Base-by-base conservation (phyloP, 2,888 invertebrate genomes). In the Pyrrhia umbra region DNA sequence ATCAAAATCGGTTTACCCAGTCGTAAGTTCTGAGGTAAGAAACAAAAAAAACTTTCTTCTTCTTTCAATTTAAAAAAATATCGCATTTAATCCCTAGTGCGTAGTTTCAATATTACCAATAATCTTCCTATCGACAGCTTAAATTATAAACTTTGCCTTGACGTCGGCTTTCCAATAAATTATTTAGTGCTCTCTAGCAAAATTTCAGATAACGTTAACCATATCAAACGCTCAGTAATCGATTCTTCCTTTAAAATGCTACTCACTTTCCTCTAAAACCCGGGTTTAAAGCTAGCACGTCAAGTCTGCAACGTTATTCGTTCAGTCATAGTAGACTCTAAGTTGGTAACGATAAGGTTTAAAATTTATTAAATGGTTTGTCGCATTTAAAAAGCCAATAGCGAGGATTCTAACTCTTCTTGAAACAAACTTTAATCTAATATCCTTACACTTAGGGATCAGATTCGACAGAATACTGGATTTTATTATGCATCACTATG, bases 371-470 rank as follows among this genome's bases (percentile, higher is more conserved):
- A 37, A 6, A 9, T 30, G 4, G 0, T 2, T 10, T 4, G 4
- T 23, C 3, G n/a, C 18, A 47, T 45, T 50, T 39, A 58, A 61
- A 63, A 70, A 55, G 67, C 45, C 68, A 78, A 77, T 79, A 71
- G 55, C 27, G 57, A 23, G 55, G 57, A 52, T 67, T 45, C 58
- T 72, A 72, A 72, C 58, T 77, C 65, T 59, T 65, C 66, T 61
- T 69, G 65, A 68, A 72, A 69, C 65, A 64, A 75, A 72, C 67
- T 77, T 70, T 75, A 66, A 80, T 77, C 63, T 75, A 77, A 80
- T 77, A 79, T 61, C 47, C 50, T 64, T 46, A 64, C 54, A 71
- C 59, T 67, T 64, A 58, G 55, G 68, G 34, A 50, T 72, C 64
- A 72, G 72, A 71, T 71, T 66, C 40, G 6, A 45, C 25, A 49